Conservation (phyloP, 2,888 invertebrate genomes). For the Dynastes tityus region DNA sequence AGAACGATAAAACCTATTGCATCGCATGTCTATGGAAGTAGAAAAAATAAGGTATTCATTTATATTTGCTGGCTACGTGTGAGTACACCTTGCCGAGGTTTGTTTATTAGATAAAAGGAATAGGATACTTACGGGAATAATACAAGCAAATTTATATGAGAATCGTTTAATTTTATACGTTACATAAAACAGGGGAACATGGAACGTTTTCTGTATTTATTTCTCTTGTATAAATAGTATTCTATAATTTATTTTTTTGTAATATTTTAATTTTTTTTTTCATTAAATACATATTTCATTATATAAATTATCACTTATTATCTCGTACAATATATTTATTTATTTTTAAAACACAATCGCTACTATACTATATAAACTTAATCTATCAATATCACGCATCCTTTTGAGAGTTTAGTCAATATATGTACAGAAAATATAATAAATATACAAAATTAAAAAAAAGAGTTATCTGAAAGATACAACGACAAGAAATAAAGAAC, state of each 20-base stretch:
- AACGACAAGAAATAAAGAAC: constrained; percentile 54
- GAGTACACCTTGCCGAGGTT: no score
- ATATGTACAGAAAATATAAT: constrained; percentile 59
- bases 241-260: constrained; percentile 63
- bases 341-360: constrained; percentile 32
- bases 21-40: no score
- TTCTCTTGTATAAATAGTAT: constrained; percentile 65
- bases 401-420: constrained; percentile 50
- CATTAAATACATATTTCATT: constrained; percentile 59
- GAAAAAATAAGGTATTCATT: no score
- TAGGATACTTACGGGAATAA: constrained; percentile 22
- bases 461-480: constrained; percentile 29
- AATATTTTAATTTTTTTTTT: constrained; percentile 39
- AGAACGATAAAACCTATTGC: no score
- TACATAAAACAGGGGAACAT: constrained; percentile 58
- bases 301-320: constrained; percentile 64
- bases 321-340: constrained; percentile 41
- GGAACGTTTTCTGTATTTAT: constrained; percentile 62
- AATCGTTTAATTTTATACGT: constrained; percentile 62
- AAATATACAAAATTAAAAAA: constrained; percentile 61
- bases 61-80: no score
- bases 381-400: constrained; percentile 55
- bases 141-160: constrained; percentile 59
- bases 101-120: constrained; percentile 7
- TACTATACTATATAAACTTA: constrained; percentile 50